These are phyloP conservation scores for Odontomachus brunneus DNA, from an alignment of 1,140 invertebrate species.

Conservation along the genomic window DNA sequence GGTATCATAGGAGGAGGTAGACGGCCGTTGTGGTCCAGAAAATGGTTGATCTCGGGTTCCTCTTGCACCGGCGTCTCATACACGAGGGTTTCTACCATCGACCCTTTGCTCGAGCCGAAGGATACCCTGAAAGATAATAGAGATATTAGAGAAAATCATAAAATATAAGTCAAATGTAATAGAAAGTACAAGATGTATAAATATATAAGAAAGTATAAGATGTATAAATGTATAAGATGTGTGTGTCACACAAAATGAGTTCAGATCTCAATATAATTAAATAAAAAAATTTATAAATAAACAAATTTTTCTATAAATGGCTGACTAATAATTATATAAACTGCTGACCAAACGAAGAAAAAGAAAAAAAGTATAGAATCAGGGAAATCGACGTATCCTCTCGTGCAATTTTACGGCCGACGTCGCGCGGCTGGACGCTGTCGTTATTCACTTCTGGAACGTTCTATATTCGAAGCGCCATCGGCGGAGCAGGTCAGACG, in stretches of 20 bases:
- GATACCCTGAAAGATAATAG: constrained; percentile 94
- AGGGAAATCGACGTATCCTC: too few species aligned
- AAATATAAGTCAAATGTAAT: background rate
- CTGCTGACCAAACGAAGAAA: too few species aligned
- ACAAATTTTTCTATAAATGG: too few species aligned
- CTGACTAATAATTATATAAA: too few species aligned
- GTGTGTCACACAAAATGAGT: too few species aligned
- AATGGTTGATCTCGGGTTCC: constrained; percentile 89
- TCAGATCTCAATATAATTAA: too few species aligned
- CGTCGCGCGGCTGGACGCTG: background rate
- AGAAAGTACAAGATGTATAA: too few species aligned
- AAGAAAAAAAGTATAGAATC: too few species aligned
- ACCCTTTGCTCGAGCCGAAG: constrained; percentile 96
- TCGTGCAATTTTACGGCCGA: too few species aligned
- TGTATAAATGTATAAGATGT: too few species aligned
- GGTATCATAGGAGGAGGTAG: constrained; percentile 82
- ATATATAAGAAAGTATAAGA: too few species aligned
- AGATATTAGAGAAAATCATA: constrained; percentile 36
- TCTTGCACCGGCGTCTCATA: constrained; percentile 93
- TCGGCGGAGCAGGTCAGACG: constrained; percentile 18
- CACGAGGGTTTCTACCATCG: constrained; percentile 97
- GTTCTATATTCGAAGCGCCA: background rate
- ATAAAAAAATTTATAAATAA: too few species aligned
- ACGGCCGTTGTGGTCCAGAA: constrained; percentile 89
- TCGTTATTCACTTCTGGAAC: constrained; percentile 15